These are phyloP conservation scores for Craseonycteris thonglongyai DNA, from an alignment of 2,113 vertebrate species.

Conservation along the genomic window DNA sequence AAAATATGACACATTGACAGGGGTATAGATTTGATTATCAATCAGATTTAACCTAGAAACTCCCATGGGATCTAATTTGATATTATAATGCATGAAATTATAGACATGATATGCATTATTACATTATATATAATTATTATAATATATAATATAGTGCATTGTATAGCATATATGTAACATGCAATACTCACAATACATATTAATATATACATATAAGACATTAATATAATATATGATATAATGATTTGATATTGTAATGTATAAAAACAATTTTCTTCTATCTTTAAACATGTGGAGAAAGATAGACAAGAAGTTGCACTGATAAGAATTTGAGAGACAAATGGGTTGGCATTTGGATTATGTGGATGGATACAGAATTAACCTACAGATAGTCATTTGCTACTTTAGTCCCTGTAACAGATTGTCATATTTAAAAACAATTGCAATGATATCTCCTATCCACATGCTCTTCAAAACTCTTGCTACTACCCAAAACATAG, in stretches of 20 bases:
- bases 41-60: neutral
- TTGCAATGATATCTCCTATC: neutral
- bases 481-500: too few relatives aligned
- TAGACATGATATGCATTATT: neutral
- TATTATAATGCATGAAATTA: neutral
- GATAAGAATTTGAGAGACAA: neutral
- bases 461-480: neutral
- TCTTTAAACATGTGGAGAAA: neutral
- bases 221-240: neutral
- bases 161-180: neutral
- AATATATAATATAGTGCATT: neutral
- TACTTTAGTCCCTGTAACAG: neutral
- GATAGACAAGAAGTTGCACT: neutral
- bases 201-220: neutral
- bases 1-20: neutral
- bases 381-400: neutral
- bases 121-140: neutral
- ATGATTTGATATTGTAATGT: neutral
- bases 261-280: neutral
- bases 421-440: slow-evolving; percentile 16
- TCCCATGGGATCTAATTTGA: neutral
- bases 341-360: slow-evolving; percentile 13
- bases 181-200: neutral
- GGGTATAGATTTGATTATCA: neutral
- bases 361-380: slow-evolving; percentile 44